These are phyloP conservation scores for Acleris sparsana DNA, from an alignment of 2,888 invertebrate genomes.

Conservation along the genomic window DNA sequence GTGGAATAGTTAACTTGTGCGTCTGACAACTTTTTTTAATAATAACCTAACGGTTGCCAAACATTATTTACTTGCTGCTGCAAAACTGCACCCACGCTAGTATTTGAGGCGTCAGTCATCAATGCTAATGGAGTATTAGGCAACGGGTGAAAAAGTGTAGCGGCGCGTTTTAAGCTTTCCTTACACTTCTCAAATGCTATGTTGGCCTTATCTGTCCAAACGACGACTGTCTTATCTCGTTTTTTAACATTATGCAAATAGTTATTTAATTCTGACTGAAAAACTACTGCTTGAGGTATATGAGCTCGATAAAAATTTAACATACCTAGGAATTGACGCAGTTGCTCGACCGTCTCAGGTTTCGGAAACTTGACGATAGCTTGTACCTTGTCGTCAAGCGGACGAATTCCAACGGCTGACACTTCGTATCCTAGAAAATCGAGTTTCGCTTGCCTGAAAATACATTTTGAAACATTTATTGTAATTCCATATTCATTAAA, in stretches of 20 bases:
- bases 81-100: constrained; percentile 40
- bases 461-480: no score
- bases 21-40: background rate
- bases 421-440: constrained; percentile 39
- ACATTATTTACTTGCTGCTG: constrained; percentile 45
- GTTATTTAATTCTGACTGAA: constrained; percentile 29
- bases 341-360: constrained; percentile 31
- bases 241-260: constrained; percentile 39
- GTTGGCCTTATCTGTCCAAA: constrained; percentile 37
- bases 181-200: constrained; percentile 39
- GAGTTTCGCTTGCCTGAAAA: no score
- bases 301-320: constrained; percentile 36
- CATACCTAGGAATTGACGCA: constrained; percentile 36
- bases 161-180: constrained; percentile 32
- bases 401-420: constrained; percentile 30
- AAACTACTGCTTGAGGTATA: constrained; percentile 18
- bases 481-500: no score
- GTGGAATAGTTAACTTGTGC: no score
- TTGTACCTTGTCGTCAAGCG: constrained; percentile 32
- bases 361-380: constrained; percentile 37
- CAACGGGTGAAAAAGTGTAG: constrained; percentile 36
- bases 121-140: constrained; percentile 39
- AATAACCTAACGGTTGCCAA: constrained; percentile 7
- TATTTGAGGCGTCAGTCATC: constrained; percentile 43
- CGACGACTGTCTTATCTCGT: constrained; percentile 40